Evolutionary conservation across 2,797 vertebrate genomes (phyloP).

Genomic region (Ctenochaetus hawaiiensis): DNA sequence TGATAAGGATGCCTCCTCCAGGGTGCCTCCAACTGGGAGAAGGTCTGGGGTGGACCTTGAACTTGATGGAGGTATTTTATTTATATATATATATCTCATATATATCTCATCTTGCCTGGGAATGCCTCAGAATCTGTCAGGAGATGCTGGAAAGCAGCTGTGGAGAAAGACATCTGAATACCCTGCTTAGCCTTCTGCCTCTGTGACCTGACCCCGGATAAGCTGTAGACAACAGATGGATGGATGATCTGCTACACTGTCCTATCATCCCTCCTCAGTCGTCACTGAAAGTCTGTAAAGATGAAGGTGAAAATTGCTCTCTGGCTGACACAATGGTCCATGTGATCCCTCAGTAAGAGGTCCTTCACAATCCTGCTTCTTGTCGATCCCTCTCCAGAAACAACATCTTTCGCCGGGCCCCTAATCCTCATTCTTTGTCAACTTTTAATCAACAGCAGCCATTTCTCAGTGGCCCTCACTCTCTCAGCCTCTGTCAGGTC

Average conservation of each 20-base stretch:
- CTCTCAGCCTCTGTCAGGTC: conserved; percentile 40
- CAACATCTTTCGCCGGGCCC: conserved; percentile 25
- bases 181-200: no score
- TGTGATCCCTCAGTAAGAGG: conserved; percentile 44
- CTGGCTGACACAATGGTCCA: conserved; percentile 49
- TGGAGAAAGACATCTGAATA: no score
- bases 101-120: no score
- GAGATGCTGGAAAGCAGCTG: no score
- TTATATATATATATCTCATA: no score
- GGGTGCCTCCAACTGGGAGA: no score
- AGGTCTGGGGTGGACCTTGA: no score
- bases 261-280: conserved; percentile 36
- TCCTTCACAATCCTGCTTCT: conserved; percentile 40
- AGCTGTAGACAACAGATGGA: no score
- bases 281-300: conserved; percentile 34
- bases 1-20: no score
- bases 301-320: conserved; percentile 51
- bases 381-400: conserved; percentile 28
- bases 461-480: conserved; percentile 36
- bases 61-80: no score
- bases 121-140: no score
- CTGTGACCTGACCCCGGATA: no score
- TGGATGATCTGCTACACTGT: conserved; percentile 13
- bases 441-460: conserved; percentile 60
- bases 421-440: conserved; percentile 56